These are phyloP conservation scores for Lagopus leucura DNA, from an alignment of 2,113 vertebrate species.

Conservation along the genomic window DNA sequence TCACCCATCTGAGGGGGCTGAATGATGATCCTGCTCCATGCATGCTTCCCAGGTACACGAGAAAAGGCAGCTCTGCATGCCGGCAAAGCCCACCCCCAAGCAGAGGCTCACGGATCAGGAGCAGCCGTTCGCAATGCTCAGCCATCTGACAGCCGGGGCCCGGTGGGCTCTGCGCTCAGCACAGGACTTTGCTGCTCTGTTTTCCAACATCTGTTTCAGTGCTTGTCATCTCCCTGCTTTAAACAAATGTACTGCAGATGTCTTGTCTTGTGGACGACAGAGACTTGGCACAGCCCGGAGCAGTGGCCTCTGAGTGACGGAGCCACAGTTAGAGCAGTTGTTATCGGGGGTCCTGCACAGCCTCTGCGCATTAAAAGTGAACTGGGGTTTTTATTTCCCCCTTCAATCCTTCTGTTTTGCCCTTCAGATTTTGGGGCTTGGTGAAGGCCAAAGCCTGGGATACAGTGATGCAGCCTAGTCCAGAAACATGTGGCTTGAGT, in stretches of 20 bases:
- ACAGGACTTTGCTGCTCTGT: constrained; percentile 52
- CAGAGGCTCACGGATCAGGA: constrained; percentile 4
- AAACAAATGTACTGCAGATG: constrained; percentile 71
- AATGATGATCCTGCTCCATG: not conserved
- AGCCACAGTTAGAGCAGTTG: not conserved
- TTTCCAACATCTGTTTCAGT: constrained; percentile 71
- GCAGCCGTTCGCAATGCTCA: constrained; percentile 22
- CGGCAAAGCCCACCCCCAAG: not conserved
- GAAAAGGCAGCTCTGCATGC: constrained; percentile 17
- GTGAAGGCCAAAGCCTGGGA: not conserved
- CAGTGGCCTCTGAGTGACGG: constrained; percentile 30
- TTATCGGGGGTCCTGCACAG: not conserved
- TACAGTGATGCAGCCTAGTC: not conserved
- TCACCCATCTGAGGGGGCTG: constrained; percentile 25
- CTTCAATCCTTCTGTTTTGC: not conserved
- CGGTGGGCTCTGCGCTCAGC: constrained; percentile 14
- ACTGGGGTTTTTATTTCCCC: not conserved
- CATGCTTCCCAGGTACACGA: not conserved
- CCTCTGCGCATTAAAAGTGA: not conserved
- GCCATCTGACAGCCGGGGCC: constrained; percentile 55
- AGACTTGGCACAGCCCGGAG: constrained; percentile 46
- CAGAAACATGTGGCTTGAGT: not conserved
- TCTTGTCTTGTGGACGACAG: constrained; percentile 63
- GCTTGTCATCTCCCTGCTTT: constrained; percentile 70
- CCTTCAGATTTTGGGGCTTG: not conserved